phyloP scores from a whole-genome alignment of 2,888 invertebrate genomes.

The Colostygia pectinataria region DNA sequence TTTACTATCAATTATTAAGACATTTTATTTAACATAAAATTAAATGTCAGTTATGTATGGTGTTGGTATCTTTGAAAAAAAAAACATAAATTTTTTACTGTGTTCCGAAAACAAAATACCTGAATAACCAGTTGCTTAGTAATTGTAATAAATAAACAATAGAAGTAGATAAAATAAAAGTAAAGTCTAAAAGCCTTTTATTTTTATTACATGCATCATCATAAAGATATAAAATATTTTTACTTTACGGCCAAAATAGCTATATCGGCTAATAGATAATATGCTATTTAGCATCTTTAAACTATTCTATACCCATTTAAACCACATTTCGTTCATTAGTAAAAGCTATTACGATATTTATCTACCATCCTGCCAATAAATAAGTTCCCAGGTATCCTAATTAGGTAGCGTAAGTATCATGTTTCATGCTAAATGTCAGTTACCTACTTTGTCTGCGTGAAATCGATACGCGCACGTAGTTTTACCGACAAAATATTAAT shows the following conservation, averaged over 20 bases:
- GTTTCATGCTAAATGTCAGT: constrained; percentile 17
- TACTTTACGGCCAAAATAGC: too few species aligned
- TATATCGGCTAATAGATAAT: neutral
- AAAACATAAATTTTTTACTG: too few species aligned
- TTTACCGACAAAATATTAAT: neutral
- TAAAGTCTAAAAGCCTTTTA: too few species aligned
- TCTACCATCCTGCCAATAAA: constrained; percentile 11
- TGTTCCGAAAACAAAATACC: too few species aligned
- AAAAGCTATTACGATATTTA: constrained; percentile 7
- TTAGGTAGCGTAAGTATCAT: constrained; percentile 20
- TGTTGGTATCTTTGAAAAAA: too few species aligned
- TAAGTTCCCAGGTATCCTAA: constrained; percentile 15
- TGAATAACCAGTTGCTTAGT: too few species aligned
- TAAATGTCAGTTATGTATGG: too few species aligned
- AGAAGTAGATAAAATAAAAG: too few species aligned
- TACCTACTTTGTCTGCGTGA: neutral
- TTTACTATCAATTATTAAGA: constrained; percentile 34
- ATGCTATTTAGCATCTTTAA: constrained; percentile 7
- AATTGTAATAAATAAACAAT: too few species aligned
- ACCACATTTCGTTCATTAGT: constrained; percentile 1
- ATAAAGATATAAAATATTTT: too few species aligned
- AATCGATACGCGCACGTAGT: constrained; percentile 10
- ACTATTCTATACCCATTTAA: neutral
- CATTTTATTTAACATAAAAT: neutral
- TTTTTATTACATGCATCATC: too few species aligned